Conservation (phyloP, 92 coral and sea anemone species). For the Epizoanthus fatuus region DNA sequence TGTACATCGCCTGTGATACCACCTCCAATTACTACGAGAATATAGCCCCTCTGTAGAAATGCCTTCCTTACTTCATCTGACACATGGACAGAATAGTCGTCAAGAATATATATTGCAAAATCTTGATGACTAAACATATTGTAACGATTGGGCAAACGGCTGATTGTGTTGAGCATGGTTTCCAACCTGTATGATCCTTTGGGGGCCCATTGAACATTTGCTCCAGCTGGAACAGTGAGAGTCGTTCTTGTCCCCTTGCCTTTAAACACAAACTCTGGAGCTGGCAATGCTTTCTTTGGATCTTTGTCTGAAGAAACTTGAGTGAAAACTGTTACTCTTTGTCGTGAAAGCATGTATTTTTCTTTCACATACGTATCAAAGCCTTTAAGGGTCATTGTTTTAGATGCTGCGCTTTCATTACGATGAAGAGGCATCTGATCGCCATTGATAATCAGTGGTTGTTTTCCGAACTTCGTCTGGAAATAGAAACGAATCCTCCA, state of each 20-base stretch:
- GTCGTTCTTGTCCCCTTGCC: slow-evolving; percentile 35
- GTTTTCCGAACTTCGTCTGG: slow-evolving; percentile 43
- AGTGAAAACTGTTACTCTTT: slow-evolving; percentile 32
- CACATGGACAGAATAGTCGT: slow-evolving; percentile 44
- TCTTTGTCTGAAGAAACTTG: slow-evolving; percentile 39
- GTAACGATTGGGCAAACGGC: slow-evolving; percentile 41
- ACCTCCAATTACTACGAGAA: slow-evolving; percentile 46
- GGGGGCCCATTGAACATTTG: slow-evolving; percentile 36
- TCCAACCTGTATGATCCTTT: slow-evolving; percentile 32
- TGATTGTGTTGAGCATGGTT: slow-evolving; percentile 38
- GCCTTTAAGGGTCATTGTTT: slow-evolving; percentile 44
- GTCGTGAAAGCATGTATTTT: slow-evolving; percentile 35
- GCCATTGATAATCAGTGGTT: slow-evolving; percentile 42
- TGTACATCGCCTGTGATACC: slow-evolving; percentile 46
- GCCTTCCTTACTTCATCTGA: slow-evolving; percentile 46
- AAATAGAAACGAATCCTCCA: slow-evolving; percentile 46
- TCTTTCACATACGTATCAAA: slow-evolving; percentile 27
- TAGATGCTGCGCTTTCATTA: slow-evolving; percentile 34
- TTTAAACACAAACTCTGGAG: slow-evolving; percentile 33
- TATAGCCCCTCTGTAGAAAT: slow-evolving; percentile 35
- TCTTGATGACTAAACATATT: slow-evolving; percentile 36
- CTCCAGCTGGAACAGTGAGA: slow-evolving; percentile 39
- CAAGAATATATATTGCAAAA: slow-evolving; percentile 47
- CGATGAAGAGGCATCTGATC: slow-evolving; percentile 45
- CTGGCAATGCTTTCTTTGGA: slow-evolving; percentile 37